Evolutionary conservation across 2,797 vertebrate genomes (phyloP), one percentile per base, ranked within the genome.

Genomic region (Chiroxiphia lanceolata): DNA sequence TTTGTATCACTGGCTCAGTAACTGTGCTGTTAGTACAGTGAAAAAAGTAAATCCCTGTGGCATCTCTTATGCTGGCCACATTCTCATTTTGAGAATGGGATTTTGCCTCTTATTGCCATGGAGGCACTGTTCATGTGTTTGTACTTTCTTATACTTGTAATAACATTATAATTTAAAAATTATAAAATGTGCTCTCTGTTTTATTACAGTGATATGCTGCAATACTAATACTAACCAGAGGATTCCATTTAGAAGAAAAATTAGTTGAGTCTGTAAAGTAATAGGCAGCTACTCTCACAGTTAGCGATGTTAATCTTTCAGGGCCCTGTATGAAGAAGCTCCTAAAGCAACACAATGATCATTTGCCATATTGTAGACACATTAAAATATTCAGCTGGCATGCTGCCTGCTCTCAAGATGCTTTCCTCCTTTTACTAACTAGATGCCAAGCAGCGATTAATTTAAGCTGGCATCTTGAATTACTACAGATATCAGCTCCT

Each of bases 401-500:
- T 27, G 45, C 57, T 83, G 71, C 76, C 89, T 88, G 61, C 42
- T 88, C 29, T 45, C 57, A 75, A 74, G 65, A 86, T 94, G 74
- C 86, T 81, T 74, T 88, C 51, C 31, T 79, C 22, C 34, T 75
- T 79, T 75, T 38, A 16, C 83, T 85, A 38, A 61, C 72, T 75
- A 47, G 65, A 61, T 95, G 80, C 85, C 90, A 95, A 83, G 47
- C 40, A 79, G 36, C 88, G 93, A 95, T 88, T 93, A 80, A 81
- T 83, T 89, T 87, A 65, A 90, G n/a, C 16, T 87, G 79, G 45
- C 57, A 65, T 53, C 63, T 56, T 61, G 53, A 84, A 69, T 72
- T 88, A 56, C 63, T 84, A 34, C 2, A 10, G 54, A 56, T 90
- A 78, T 3, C 70, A 63, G 38, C 25, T 75, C 29, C 59, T 76